Evolutionary conservation across 2,888 invertebrate genomes (phyloP).

Genomic region (Therioaphis trifolii): DNA sequence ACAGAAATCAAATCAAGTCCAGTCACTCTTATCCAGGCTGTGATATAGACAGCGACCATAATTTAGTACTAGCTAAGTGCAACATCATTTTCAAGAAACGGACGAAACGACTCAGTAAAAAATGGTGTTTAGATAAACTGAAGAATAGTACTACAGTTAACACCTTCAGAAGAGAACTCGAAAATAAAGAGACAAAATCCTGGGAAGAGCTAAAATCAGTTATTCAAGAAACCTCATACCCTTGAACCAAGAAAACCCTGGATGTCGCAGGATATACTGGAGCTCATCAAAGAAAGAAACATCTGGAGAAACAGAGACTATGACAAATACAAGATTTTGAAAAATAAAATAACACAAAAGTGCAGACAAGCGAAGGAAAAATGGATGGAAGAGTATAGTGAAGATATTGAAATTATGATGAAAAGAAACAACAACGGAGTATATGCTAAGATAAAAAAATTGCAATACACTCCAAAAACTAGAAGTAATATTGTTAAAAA

Average conservation of each 20-base stretch:
- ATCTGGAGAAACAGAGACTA: slow-evolving; percentile 29
- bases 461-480: slow-evolving; percentile 41
- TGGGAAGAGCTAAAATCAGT: slow-evolving; percentile 34
- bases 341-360: slow-evolving; percentile 19
- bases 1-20: too few relatives aligned
- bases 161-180: slow-evolving; percentile 15
- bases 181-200: slow-evolving; percentile 20
- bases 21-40: too few relatives aligned
- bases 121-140: too few relatives aligned
- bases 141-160: slow-evolving; percentile 27
- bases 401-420: slow-evolving; percentile 46
- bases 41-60: too few relatives aligned
- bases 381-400: slow-evolving; percentile 30
- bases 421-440: slow-evolving; percentile 39
- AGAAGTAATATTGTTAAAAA: slow-evolving; percentile 57
- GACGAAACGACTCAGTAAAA: too few relatives aligned
- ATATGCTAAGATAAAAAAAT: slow-evolving; percentile 38
- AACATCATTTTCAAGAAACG: too few relatives aligned
- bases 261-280: slow-evolving; percentile 37
- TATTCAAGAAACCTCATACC: slow-evolving; percentile 22
- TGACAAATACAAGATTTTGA: slow-evolving; percentile 30
- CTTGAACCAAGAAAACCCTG: slow-evolving; percentile 45
- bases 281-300: slow-evolving; percentile 50
- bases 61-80: too few relatives aligned
- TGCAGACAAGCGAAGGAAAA: slow-evolving; percentile 39